A percentile compares a stretch with the other conserved stretches of the same genome.
These are phyloP conservation scores for Myotis myotis DNA, from an alignment of 2,797 vertebrate genomes.

Conservation along the genomic window DNA sequence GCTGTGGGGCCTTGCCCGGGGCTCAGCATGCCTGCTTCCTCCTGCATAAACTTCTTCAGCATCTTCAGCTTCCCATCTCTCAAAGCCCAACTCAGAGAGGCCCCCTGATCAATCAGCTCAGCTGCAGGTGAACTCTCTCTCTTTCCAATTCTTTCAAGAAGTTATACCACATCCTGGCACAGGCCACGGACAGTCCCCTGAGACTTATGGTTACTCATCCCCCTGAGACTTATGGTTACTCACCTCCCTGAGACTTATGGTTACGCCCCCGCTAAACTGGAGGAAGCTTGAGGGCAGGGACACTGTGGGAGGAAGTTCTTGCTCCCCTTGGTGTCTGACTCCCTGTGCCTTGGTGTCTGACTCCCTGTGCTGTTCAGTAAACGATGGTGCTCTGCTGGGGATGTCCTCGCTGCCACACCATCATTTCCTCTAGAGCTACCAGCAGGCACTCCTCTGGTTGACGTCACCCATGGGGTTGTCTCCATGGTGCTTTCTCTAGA, in stretches of 20 bases:
- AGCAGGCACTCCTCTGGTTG: not conserved
- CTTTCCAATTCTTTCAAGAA: not conserved
- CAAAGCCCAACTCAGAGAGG: not conserved
- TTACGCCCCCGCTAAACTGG: not conserved
- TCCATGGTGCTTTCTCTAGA: not conserved
- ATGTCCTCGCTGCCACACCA: fast-evolving
- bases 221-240: not conserved
- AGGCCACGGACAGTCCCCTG: not conserved
- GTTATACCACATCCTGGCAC: not conserved
- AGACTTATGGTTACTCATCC: not conserved
- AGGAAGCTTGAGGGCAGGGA: not conserved
- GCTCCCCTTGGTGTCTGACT: not conserved
- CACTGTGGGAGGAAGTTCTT: not conserved
- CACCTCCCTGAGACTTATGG: not conserved
- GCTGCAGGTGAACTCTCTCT: not conserved
- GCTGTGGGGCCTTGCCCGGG: fast-evolving
- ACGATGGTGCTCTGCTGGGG: fast-evolving
- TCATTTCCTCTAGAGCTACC: not conserved
- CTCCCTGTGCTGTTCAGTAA: too few species aligned
- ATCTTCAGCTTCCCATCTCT: not conserved
- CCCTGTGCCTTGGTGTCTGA: not conserved
- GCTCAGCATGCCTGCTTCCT: not conserved
- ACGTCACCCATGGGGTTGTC: fast-evolving
- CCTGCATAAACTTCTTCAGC: not conserved
- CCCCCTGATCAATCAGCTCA: not conserved